Evolutionary conservation across 2,797 vertebrate species (phyloP).

Genomic region (Pangasius krempfi): DNA sequence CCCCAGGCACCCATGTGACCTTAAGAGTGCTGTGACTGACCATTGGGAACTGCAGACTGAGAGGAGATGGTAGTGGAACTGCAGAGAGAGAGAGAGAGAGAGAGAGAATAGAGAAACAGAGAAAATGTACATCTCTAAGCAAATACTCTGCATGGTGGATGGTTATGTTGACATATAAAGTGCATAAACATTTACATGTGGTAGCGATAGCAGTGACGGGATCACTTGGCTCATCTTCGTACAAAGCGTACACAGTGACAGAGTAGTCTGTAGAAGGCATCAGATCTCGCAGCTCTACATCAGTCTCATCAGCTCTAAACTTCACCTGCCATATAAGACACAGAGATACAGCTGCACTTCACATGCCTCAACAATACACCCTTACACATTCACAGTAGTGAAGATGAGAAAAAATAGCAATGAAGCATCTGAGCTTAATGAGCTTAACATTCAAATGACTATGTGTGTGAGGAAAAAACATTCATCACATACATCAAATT

Average conservation of each 20-base stretch:
- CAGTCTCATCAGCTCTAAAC: constrained; percentile 74
- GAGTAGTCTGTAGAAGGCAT: constrained; percentile 84
- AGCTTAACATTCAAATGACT: background rate
- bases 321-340: constrained; percentile 76
- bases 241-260: constrained; percentile 84
- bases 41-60: constrained; percentile 80
- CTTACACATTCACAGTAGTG: background rate
- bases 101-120: constrained; percentile 13
- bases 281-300: constrained; percentile 79
- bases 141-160: background rate
- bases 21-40: constrained; percentile 82
- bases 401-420: background rate
- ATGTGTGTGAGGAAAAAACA: background rate
- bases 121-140: background rate
- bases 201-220: constrained; percentile 81
- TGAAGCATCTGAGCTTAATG: background rate
- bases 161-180: background rate
- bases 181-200: constrained; percentile 77
- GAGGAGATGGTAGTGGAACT: constrained; percentile 77
- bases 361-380: background rate
- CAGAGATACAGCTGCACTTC: background rate
- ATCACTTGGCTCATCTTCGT: constrained; percentile 87
- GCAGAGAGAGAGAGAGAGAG: constrained; percentile 28
- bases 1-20: constrained; percentile 81
- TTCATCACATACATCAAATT: background rate